phyloP scores from a whole-genome alignment of 2,797 vertebrate species.

The Urocyon cinereoargenteus region DNA sequence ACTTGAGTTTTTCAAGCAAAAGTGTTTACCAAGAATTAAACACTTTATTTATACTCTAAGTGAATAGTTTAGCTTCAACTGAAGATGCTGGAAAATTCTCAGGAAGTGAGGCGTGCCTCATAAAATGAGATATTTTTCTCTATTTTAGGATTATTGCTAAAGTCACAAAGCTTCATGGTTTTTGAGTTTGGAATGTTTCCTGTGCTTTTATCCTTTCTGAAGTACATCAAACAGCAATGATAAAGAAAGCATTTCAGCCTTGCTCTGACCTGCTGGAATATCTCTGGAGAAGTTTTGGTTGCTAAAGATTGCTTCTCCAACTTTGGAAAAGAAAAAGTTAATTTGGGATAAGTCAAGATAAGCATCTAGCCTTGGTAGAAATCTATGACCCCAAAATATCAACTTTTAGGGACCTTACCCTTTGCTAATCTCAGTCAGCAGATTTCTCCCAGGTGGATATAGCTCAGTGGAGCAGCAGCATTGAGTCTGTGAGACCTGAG shows the following conservation, averaged over 20 bases:
- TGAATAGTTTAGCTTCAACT: neutral
- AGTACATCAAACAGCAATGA: neutral
- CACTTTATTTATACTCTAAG: neutral
- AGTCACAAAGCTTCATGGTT: neutral
- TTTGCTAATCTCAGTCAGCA: neutral
- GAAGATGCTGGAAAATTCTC: slow-evolving; percentile 29
- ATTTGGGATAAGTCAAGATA: slow-evolving; percentile 11
- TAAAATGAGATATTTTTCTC: neutral
- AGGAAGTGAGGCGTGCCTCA: neutral
- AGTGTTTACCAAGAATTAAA: slow-evolving; percentile 38
- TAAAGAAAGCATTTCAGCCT: neutral
- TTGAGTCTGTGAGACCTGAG: neutral
- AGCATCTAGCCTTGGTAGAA: neutral
- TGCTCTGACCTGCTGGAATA: neutral
- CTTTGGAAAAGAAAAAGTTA: neutral
- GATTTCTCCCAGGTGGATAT: neutral
- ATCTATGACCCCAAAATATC: neutral
- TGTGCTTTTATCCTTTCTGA: neutral
- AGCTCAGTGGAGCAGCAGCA: slow-evolving; percentile 48
- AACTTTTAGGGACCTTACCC: neutral
- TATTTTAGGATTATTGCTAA: neutral
- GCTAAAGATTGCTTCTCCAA: neutral
- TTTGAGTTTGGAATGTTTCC: neutral
- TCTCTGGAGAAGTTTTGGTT: slow-evolving; percentile 23
- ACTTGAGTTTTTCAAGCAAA: slow-evolving; percentile 42